Evolutionary conservation across 2,888 invertebrate genomes (phyloP).

Genomic region (Polyploca ridens): DNA sequence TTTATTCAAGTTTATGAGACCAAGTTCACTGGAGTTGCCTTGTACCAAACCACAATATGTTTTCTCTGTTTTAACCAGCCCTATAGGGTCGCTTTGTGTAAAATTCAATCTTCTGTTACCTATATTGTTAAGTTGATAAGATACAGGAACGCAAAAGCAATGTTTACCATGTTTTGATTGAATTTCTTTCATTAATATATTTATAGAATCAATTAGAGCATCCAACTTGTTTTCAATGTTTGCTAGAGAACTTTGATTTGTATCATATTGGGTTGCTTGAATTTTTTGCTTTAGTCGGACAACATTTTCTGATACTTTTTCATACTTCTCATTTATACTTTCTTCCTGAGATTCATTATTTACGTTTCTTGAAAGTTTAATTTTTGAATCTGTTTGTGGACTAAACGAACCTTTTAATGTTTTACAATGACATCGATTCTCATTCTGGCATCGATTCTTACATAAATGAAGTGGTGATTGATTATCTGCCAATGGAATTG

Average conservation of each 20-base stretch:
- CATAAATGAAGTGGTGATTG: not conserved
- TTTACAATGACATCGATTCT: not conserved
- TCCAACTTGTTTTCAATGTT: constrained; percentile 64
- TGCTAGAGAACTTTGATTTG: constrained; percentile 37
- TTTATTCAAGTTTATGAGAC: constrained; percentile 21
- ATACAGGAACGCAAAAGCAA: constrained; percentile 18
- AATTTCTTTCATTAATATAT: constrained; percentile 53
- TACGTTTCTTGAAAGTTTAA: constrained; percentile 11
- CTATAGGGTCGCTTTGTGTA: constrained; percentile 34
- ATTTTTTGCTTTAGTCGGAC: constrained; percentile 38
- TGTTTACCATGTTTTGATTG: constrained; percentile 35
- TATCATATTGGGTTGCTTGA: constrained; percentile 25
- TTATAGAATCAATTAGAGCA: constrained; percentile 53
- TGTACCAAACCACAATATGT: constrained; percentile 32
- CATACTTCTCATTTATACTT: constrained; percentile 35
- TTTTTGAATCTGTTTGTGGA: constrained; percentile 23
- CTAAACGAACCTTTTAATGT: not conserved
- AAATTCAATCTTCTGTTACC: constrained; percentile 24
- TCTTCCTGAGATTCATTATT: constrained; percentile 16
- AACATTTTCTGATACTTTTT: constrained; percentile 34
- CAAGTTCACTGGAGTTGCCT: constrained; percentile 28
- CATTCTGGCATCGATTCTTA: not conserved
- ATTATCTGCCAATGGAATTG: not conserved
- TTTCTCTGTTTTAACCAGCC: constrained; percentile 28
- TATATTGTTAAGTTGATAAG: constrained; percentile 24